A percentile compares a stretch with the other conserved stretches of the same genome.
phyloP scores from a whole-genome alignment of 2,888 invertebrate species.

The Oxytorus armatus region DNA sequence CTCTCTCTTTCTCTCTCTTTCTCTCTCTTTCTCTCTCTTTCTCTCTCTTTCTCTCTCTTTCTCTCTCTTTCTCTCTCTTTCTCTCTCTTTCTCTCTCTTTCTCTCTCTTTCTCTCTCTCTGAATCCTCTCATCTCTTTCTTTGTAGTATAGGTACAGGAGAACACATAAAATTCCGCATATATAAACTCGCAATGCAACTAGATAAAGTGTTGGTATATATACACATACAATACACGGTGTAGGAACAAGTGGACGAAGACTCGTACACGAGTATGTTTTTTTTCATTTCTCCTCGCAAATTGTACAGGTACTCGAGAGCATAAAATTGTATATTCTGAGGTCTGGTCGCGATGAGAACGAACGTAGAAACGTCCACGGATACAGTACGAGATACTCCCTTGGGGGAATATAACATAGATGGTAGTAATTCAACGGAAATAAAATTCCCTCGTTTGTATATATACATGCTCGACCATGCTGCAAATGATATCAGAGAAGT shows the following conservation, averaged over 20 bases:
- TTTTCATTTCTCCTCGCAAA: conserved; percentile 42
- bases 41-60: conserved; percentile 5
- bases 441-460: conserved; percentile 26
- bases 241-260: conserved; percentile 40
- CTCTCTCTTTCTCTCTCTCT: conserved; percentile 27
- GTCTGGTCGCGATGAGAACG: conserved; percentile 44
- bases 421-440: conserved; percentile 8
- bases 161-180: conserved; percentile 51
- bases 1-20: conserved; percentile 9
- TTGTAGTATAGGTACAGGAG: conserved; percentile 11
- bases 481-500: conserved; percentile 5
- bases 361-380: conserved; percentile 13
- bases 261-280: conserved; percentile 40
- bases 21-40: conserved; percentile 17
- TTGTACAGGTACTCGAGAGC: conserved; percentile 46
- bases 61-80: conserved; percentile 9
- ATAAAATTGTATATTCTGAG: conserved; percentile 53
- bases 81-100: conserved; percentile 17
- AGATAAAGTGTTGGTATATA: conserved; percentile 49
- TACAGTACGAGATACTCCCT: conserved; percentile 3
- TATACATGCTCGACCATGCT: not conserved
- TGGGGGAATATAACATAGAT: conserved; percentile 38
- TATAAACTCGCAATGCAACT: conserved; percentile 48
- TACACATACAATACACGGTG: conserved; percentile 11
- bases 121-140: conserved; percentile 6